Percentiles rank a stretch among this genome's conserved stretches.
Conservation (phyloP, 2,888 invertebrate genomes). For the Iphiclides podalirius region DNA sequence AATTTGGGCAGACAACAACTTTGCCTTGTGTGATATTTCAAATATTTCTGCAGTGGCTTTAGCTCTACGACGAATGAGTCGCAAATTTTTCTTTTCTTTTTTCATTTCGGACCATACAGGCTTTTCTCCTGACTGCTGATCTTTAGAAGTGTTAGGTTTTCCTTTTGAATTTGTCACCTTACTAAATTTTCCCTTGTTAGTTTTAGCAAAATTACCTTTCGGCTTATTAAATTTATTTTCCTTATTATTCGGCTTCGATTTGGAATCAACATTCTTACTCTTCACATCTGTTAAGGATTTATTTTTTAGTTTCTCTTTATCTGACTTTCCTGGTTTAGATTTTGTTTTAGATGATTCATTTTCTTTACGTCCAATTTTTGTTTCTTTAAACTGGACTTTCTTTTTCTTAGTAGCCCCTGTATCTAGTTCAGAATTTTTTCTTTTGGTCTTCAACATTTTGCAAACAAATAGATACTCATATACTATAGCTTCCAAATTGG, state of each 20-base stretch:
- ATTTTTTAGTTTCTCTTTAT: conserved; percentile 24
- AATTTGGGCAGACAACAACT: conserved; percentile 65
- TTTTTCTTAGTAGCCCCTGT: conserved; percentile 49
- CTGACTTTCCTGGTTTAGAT: conserved; percentile 16
- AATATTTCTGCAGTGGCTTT: conserved; percentile 69
- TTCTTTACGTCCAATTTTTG: conserved; percentile 25
- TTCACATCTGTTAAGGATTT: conserved; percentile 25
- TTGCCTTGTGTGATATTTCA: conserved; percentile 70
- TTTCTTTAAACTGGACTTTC: conserved; percentile 42
- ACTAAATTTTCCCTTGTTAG: conserved; percentile 25
- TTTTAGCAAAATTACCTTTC: conserved; percentile 26
- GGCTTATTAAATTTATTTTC: conserved; percentile 27
- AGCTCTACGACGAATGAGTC: conserved; percentile 82
- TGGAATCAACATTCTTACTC: conserved; percentile 23
- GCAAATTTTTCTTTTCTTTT: conserved; percentile 86
- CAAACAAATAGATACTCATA: too few species aligned
- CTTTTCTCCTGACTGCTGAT: conserved; percentile 51
- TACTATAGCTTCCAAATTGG: too few species aligned
- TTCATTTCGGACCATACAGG: conserved; percentile 88
- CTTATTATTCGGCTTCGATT: conserved; percentile 27
- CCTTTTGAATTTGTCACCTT: conserved; percentile 27
- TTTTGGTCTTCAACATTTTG: conserved; percentile 64
- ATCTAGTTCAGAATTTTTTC: conserved; percentile 48
- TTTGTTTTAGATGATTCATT: conserved; percentile 21
- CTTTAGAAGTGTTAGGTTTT: conserved; percentile 37